Conservation (phyloP, 2,797 vertebrate genomes). For the Sebastolobus altivelis region DNA sequence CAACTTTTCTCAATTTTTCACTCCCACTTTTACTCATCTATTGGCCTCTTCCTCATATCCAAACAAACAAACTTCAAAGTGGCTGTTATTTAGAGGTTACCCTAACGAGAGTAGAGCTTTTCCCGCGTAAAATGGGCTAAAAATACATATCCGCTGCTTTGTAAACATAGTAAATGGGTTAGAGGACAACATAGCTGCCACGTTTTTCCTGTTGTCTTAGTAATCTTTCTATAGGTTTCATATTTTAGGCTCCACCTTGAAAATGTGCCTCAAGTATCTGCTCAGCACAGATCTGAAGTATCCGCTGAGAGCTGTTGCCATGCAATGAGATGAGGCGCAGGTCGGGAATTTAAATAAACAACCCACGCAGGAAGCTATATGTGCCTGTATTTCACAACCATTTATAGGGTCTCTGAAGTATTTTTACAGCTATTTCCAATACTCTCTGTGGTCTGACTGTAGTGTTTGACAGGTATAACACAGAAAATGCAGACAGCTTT, state of each 20-base stretch:
- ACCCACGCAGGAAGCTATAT: constrained; percentile 67
- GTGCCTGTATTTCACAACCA: constrained; percentile 37
- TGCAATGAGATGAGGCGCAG: constrained; percentile 56
- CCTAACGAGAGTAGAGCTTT: constrained; percentile 15
- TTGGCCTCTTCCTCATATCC: constrained; percentile 33
- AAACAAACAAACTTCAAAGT: constrained; percentile 60
- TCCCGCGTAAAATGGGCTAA: constrained; percentile 36
- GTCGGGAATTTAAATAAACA: constrained; percentile 71
- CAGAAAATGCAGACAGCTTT: constrained; percentile 25
- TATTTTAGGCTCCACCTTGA: constrained; percentile 39
- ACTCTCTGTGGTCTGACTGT: constrained; percentile 19
- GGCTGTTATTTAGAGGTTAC: constrained; percentile 50
- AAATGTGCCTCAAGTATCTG: constrained; percentile 54
- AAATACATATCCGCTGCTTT: constrained; percentile 56
- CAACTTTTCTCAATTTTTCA: constrained; percentile 70
- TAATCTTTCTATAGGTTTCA: constrained; percentile 20
- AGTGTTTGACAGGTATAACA: constrained; percentile 27
- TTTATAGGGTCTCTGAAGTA: constrained; percentile 40
- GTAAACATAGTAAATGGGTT: constrained; percentile 52
- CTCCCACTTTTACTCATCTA: constrained; percentile 60
- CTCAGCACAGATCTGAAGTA: constrained; percentile 48
- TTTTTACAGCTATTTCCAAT: constrained; percentile 37
- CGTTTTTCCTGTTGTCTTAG: not conserved
- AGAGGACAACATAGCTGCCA: constrained; percentile 11
- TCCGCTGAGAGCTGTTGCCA: constrained; percentile 63